Base-by-base conservation (phyloP, 2,888 invertebrate species). In the Sclerodermus sp. region DNA sequence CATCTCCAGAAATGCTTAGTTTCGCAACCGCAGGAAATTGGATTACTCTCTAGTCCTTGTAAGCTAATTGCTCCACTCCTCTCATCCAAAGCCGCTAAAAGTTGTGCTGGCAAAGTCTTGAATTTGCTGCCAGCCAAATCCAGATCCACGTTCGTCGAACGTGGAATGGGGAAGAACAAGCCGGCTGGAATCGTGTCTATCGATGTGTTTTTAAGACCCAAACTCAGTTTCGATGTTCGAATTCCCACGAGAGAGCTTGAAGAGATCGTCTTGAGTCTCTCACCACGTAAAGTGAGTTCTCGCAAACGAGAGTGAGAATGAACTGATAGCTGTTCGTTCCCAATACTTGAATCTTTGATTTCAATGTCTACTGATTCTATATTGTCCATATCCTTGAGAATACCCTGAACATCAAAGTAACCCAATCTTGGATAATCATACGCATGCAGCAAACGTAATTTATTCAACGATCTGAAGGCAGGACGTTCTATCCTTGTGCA, bases 1-100 rank as follows among this genome's bases (percentile, higher is more conserved):
- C 92, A 93, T 49, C 90, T 82, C 58, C 91, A 84, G 29, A 94
- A 79, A 1, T 91, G 89, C 59, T 89, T 81, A 1, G 90, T 87
- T 66, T 88, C 88, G 71, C 95, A 95, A 73, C 93, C 93, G 71
- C 95, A 95, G 50, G 85, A 83, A 41, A 94, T 87, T 1, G 93
- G 93, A 76, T 93, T 92, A 2, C 86, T 84, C 42, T 85, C 85
- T 36, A 94, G 80, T 0, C 93, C 93, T 51, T 84, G 80, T 64
- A 94, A 83, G 37, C 83, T 84, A 36, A 93, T 79, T 73, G 88
- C 88, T 1, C 89, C 88, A 44, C 89, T 83, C 14, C 92, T 83
- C 70, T 93, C 93, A 67, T 93, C 93, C 18, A 94, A 80, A 3
- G 91, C 88, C 2, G 87, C 85, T 6, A 94, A 78, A 55, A 94